These are phyloP conservation scores for Chelmon rostratus DNA, from an alignment of 2,797 vertebrate genomes.

Conservation along the genomic window DNA sequence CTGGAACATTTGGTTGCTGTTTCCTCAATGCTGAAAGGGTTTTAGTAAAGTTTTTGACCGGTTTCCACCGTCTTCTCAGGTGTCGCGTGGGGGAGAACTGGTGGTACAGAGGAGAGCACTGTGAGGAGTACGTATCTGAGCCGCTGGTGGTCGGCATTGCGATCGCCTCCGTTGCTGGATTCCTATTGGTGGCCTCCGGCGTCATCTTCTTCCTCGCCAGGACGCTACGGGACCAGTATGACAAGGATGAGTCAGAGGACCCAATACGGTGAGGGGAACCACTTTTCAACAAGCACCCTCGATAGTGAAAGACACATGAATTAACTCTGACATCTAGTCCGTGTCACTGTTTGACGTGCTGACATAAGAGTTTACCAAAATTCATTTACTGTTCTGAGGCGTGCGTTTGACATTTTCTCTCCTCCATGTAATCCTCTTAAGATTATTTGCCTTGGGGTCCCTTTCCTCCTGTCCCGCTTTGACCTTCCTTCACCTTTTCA, in stretches of 20 bases:
- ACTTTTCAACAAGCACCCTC: background rate
- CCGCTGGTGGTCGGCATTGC: constrained; percentile 94
- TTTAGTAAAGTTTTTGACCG: background rate
- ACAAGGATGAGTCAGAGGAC: constrained; percentile 89
- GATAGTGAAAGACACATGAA: background rate
- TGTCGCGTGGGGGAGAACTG: constrained; percentile 98
- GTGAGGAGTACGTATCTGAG: constrained; percentile 96
- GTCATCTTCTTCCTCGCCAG: constrained; percentile 93
- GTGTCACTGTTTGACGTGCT: background rate
- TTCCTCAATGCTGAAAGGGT: background rate
- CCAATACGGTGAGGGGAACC: constrained; percentile 85
- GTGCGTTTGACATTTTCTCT: constrained; percentile 33
- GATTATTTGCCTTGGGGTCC: constrained; percentile 12
- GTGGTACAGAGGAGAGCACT: constrained; percentile 98
- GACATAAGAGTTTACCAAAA: background rate
- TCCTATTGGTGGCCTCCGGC: constrained; percentile 91
- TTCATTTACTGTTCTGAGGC: background rate
- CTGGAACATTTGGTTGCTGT: constrained; percentile 1
- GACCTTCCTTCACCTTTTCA: constrained; percentile 4
- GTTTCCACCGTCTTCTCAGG: constrained; percentile 72
- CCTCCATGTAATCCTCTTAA: constrained; percentile 29
- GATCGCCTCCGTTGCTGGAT: constrained; percentile 91
- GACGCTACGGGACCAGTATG: constrained; percentile 90
- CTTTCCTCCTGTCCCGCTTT: constrained; percentile 15
- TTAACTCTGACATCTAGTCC: background rate